phyloP scores from a whole-genome alignment of 2,113 vertebrate genomes.

The Thermophis baileyi region DNA sequence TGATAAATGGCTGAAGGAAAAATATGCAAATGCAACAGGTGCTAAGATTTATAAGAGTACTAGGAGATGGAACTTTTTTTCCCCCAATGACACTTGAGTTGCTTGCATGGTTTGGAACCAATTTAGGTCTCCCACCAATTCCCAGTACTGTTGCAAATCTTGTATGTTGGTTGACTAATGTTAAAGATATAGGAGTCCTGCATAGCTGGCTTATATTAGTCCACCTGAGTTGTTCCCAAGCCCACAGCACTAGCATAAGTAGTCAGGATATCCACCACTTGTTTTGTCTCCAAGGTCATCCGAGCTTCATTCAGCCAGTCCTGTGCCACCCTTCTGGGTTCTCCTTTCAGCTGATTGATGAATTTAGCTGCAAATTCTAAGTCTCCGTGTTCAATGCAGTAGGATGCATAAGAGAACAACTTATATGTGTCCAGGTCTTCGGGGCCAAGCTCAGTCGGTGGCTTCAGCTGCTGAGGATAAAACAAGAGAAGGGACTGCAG shows the following conservation, averaged over 20 bases:
- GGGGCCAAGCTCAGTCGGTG: constrained; percentile 74
- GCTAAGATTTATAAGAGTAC: constrained; percentile 55
- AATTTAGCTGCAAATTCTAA: constrained; percentile 94
- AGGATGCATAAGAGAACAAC: constrained; percentile 88
- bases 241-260: constrained; percentile 92
- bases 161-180: constrained; percentile 4
- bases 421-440: constrained; percentile 88
- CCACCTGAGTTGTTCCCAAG: constrained; percentile 85
- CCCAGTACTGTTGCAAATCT: neutral
- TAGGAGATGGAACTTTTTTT: constrained; percentile 44
- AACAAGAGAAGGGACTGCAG: constrained; percentile 88
- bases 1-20: constrained; percentile 49
- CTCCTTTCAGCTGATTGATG: constrained; percentile 90
- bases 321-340: constrained; percentile 85
- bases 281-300: constrained; percentile 90
- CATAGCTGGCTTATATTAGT: constrained; percentile 45
- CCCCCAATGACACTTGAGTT: neutral
- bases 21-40: constrained; percentile 53
- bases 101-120: constrained; percentile 23
- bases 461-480: constrained; percentile 78
- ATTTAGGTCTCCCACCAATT: neutral
- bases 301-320: constrained; percentile 92
- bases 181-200: neutral
- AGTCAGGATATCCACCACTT: constrained; percentile 85
- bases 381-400: constrained; percentile 90